Conservation (phyloP, 2,113 vertebrate species). For the Alaudala cheleensis region DNA sequence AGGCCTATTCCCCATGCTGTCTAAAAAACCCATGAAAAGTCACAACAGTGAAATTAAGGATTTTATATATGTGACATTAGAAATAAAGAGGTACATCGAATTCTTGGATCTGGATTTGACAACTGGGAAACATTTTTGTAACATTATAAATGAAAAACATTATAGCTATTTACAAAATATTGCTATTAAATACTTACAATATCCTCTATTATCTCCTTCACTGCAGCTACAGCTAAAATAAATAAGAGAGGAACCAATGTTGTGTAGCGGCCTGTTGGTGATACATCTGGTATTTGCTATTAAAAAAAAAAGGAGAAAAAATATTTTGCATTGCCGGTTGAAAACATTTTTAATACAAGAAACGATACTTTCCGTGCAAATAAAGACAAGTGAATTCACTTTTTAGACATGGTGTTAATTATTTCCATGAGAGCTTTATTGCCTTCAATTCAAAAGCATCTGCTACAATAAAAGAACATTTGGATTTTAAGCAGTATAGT, state of each 20-base stretch:
- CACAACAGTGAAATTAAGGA: not conserved
- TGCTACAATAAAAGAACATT: not conserved
- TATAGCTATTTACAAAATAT: not conserved
- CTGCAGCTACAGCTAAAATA: constrained; percentile 94
- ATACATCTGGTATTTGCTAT: constrained; percentile 99
- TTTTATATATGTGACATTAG: not conserved
- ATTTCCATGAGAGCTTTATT: not conserved
- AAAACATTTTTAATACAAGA: not conserved
- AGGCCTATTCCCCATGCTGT: not conserved
- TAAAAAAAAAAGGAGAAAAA: not conserved
- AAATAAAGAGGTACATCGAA: not conserved
- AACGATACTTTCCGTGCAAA: not conserved
- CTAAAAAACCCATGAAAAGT: not conserved
- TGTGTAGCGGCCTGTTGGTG: constrained; percentile 96
- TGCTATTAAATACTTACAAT: constrained; percentile 82
- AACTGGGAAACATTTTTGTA: not conserved
- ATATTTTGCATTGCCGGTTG: not conserved
- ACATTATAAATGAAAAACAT: not conserved
- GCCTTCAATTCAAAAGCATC: not conserved
- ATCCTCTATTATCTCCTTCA: constrained; percentile 98
- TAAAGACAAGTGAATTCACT: not conserved
- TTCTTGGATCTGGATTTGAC: not conserved
- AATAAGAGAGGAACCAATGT: constrained; percentile 96
- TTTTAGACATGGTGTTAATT: not conserved
- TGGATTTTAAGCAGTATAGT: not conserved